Percentiles rank a stretch among this genome's conserved stretches.
These are phyloP conservation scores for Pangasius krempfi DNA, from an alignment of 2,797 vertebrate species.

Conservation along the genomic window DNA sequence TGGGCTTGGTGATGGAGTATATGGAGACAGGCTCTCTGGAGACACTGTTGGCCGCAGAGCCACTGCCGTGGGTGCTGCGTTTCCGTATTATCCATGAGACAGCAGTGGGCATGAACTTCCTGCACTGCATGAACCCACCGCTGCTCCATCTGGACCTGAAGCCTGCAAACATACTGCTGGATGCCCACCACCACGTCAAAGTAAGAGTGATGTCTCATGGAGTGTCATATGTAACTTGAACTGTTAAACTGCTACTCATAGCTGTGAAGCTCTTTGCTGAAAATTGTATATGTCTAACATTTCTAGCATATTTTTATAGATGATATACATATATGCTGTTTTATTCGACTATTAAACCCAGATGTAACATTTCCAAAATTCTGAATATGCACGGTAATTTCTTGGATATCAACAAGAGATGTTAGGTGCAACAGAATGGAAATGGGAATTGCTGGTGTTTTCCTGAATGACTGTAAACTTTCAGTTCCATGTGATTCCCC, in stretches of 20 bases:
- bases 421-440: not conserved
- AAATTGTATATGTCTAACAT: not conserved
- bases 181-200: constrained; percentile 97
- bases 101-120: constrained; percentile 97
- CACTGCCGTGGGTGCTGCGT: constrained; percentile 92
- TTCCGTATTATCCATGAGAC: constrained; percentile 97
- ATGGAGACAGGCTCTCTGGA: constrained; percentile 98
- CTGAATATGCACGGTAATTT: not conserved
- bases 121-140: constrained; percentile 95
- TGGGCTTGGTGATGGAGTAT: constrained; percentile 97
- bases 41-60: constrained; percentile 87
- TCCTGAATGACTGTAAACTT: constrained; percentile 39
- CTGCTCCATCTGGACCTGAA: constrained; percentile 97
- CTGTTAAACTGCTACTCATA: not conserved
- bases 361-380: not conserved
- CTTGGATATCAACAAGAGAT: not conserved
- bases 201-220: constrained; percentile 61
- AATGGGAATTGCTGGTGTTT: constrained; percentile 19
- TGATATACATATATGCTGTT: not conserved
- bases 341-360: not conserved
- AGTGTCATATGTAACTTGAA: not conserved
- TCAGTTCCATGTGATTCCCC: constrained; percentile 49
- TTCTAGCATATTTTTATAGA: not conserved
- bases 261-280: not conserved
- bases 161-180: constrained; percentile 96